Evolutionary conservation across 2,113 vertebrate genomes (phyloP).

Genomic region (Apistogramma diplotaenia): DNA sequence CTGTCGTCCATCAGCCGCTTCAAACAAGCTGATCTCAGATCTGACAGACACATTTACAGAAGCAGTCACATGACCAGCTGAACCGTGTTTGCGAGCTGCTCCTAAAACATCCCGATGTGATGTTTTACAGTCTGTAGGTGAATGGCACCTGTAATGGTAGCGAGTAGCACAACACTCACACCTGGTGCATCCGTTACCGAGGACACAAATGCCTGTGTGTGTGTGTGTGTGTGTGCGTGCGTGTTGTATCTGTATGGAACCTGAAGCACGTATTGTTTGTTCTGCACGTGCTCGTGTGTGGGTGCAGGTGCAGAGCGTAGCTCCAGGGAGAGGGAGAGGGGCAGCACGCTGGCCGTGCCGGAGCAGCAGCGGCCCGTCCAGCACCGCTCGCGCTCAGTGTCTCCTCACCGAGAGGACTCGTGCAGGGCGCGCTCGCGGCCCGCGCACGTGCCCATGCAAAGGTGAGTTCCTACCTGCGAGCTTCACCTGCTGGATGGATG

Average conservation of each 20-base stretch:
- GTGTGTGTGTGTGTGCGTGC: background rate
- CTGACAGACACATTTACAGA: constrained; percentile 38
- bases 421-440: constrained; percentile 92
- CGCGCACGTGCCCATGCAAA: constrained; percentile 96
- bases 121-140: constrained; percentile 47
- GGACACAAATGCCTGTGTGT: background rate
- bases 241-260: background rate
- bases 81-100: background rate
- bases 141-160: constrained; percentile 26
- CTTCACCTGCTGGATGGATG: background rate
- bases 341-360: constrained; percentile 89
- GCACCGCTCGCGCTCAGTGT: constrained; percentile 96
- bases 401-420: constrained; percentile 93
- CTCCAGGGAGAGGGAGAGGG: constrained; percentile 87
- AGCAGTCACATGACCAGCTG: constrained; percentile 45
- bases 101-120: constrained; percentile 56
- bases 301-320: constrained; percentile 84
- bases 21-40: background rate
- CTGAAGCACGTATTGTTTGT: background rate
- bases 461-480: constrained; percentile 72
- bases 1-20: background rate
- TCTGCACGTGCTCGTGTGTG: background rate
- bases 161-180: background rate
- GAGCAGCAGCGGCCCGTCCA: constrained; percentile 89
- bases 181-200: constrained; percentile 3